Evolutionary conservation across 1,140 invertebrate species (phyloP).

Genomic region (Drosophila sechellia): DNA sequence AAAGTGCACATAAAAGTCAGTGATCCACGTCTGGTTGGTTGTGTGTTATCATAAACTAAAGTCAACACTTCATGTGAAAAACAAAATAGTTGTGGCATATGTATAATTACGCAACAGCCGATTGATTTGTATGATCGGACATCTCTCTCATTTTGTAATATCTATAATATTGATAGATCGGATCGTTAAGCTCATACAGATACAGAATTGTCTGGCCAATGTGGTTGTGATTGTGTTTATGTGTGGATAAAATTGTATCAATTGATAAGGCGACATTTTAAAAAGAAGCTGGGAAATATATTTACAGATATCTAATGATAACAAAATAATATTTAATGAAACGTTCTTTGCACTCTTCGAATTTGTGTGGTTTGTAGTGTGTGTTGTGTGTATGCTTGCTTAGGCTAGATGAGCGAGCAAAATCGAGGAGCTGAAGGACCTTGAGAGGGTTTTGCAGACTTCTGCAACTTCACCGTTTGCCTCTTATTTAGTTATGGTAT

Average conservation of each 20-base stretch:
- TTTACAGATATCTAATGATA: constrained; percentile 72
- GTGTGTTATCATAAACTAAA: constrained; percentile 55
- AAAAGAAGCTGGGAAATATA: constrained; percentile 71
- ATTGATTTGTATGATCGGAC: constrained; percentile 45
- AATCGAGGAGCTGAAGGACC: constrained; percentile 54
- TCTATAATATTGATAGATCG: constrained; percentile 46
- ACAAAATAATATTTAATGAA: constrained; percentile 65
- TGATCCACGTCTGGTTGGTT: constrained; percentile 16
- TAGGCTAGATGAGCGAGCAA: constrained; percentile 52
- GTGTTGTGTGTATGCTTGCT: constrained; percentile 40
- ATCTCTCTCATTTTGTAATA: constrained; percentile 26
- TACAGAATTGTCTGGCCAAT: constrained; percentile 44
- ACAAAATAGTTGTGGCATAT: constrained; percentile 58
- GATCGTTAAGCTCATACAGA: constrained; percentile 58
- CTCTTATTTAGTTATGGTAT: constrained; percentile 29
- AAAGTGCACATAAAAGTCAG: constrained; percentile 54
- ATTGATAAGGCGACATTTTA: constrained; percentile 61
- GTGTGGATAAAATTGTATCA: constrained; percentile 40
- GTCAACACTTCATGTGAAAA: constrained; percentile 69
- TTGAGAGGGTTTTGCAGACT: constrained; percentile 63
- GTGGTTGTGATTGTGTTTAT: constrained; percentile 23
- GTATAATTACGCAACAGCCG: constrained; percentile 55
- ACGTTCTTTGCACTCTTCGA: constrained; percentile 62
- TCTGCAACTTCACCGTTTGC: constrained; percentile 44
- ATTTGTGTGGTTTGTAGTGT: constrained; percentile 20